Evolutionary conservation across 2,888 invertebrate genomes (phyloP).

Genomic region (Torymus tubicola): DNA sequence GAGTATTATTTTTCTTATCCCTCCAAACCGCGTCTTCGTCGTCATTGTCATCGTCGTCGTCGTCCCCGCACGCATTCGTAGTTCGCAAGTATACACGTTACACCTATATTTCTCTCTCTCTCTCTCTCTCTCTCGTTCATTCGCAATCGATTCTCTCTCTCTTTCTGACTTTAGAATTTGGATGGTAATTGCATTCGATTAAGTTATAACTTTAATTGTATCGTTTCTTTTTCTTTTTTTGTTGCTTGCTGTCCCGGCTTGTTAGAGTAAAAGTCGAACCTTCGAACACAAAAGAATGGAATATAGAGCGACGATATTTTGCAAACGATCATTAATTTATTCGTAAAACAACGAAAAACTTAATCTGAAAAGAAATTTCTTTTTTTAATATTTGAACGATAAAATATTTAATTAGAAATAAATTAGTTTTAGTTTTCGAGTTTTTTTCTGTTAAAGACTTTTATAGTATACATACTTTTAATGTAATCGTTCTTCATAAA

Average conservation of each 20-base stretch:
- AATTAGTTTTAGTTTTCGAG: no score
- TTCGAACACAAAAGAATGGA: not conserved
- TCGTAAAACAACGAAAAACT: no score
- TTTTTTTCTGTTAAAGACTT: no score
- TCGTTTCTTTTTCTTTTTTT: no score
- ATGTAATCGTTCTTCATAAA: no score
- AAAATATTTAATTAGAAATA: no score
- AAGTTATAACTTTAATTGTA: not conserved
- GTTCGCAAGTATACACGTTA: not conserved
- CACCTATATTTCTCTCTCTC: not conserved
- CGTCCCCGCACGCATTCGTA: not conserved
- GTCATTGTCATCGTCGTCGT: constrained; percentile 3
- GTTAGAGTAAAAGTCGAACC: not conserved
- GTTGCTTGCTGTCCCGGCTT: not conserved
- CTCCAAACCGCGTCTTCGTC: not conserved
- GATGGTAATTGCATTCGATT: constrained; percentile 28
- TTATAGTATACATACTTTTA: no score
- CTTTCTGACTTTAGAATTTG: constrained; percentile 41
- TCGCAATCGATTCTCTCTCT: not conserved
- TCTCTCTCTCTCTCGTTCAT: not conserved
- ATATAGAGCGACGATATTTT: no score
- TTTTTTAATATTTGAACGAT: no score
- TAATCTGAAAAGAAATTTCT: no score
- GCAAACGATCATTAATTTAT: no score
- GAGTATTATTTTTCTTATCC: constrained; percentile 46